Evolutionary conservation across 30 jellyfish, hydroid and myxozoan species (phyloP), one percentile per base, ranked within the genome.

Genomic region (Turritopsis rubra): DNA sequence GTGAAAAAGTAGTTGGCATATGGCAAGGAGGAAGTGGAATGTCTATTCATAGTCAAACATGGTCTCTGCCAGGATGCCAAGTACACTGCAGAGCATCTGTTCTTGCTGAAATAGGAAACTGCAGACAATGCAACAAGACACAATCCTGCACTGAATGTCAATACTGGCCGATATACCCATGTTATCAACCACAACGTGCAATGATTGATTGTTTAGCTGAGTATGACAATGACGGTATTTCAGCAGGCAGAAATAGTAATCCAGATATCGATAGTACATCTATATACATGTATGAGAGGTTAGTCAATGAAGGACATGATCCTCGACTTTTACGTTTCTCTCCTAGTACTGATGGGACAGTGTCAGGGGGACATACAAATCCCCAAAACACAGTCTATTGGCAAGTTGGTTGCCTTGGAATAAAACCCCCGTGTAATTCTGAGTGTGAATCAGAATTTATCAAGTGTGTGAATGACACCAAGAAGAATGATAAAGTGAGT

Each of bases 11-110:
- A 1, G 29, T 25, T 66, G 76, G 76, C 17, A 66, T 66, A 21
- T 66, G 76, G 76, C 76, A 66, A 66, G 76, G 76, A 3, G 76
- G 76, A 8, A 66, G 76, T 66, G 76, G 76, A n/a, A 21, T 66
- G 28, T 22, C 76, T 8, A n/a, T 66, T 66, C 27, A 66, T n/a
- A 66, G 29, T 66, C 27, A 66, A 26, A 26, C 27, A n/a, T n/a
- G 28, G 29, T n/a, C 76, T 66, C 76, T 66, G 9, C 76, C 76
- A n/a, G 76, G 76, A 66, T n/a, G 28, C 9, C 76, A 66, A 66
- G 29, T 25, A 21, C 27, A 66, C 27, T 66, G 76, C 76, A n/a
- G 9, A 26, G 29, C 29, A 66, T n/a, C 29, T 66, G 76, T 25
- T 66, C 17, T 66, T 18, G 76, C 27, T 25, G 29, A 66, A 26